Evolutionary conservation across 2,797 vertebrate genomes (phyloP).

Genomic region (Scleropages formosus): DNA sequence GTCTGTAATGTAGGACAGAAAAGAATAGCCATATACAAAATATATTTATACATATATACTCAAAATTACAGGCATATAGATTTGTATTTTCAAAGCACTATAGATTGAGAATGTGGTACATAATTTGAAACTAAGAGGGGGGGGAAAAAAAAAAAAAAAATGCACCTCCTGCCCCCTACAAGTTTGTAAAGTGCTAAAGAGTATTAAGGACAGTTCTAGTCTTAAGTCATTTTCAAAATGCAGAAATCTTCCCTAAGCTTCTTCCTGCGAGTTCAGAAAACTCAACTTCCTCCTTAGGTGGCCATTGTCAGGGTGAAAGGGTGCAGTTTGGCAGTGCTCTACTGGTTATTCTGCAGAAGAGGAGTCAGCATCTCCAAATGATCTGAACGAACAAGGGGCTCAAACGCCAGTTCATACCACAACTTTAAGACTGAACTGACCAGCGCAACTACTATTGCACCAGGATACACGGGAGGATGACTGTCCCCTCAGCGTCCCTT

Average conservation of each 20-base stretch:
- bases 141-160: no score
- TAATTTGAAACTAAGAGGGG: constrained; percentile 46
- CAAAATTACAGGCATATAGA: constrained; percentile 49
- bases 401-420: neutral
- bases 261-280: constrained; percentile 23
- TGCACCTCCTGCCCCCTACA: constrained; percentile 53
- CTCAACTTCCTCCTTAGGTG: neutral
- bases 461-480: neutral
- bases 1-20: constrained; percentile 48
- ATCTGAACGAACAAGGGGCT: no score
- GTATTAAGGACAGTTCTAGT: constrained; percentile 39
- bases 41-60: constrained; percentile 58
- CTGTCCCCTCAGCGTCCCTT: neutral
- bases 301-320: constrained; percentile 20
- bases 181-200: constrained; percentile 68
- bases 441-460: neutral
- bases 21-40: constrained; percentile 68
- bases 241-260: constrained; percentile 34
- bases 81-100: constrained; percentile 56
- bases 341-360: neutral
- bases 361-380: neutral
- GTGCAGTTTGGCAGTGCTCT: neutral
- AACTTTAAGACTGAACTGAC: neutral
- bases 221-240: constrained; percentile 39
- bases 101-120: constrained; percentile 54